These are phyloP conservation scores for Cataglyphis rosenhaueri DNA, from an alignment of 2,888 invertebrate species.

Conservation along the genomic window DNA sequence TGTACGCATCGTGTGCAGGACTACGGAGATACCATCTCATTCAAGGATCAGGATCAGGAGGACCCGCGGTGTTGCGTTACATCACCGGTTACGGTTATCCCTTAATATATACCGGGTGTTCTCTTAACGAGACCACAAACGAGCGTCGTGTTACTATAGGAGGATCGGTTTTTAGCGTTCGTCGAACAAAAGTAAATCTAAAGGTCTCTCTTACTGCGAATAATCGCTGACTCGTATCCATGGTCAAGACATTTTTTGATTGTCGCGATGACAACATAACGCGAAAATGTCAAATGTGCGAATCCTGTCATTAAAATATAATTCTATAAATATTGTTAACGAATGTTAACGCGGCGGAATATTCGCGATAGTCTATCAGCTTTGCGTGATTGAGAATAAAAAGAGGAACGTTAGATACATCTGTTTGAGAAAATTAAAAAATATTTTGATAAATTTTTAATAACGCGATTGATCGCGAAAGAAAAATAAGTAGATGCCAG, in stretches of 20 bases:
- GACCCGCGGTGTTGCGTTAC: slow-evolving; percentile 82
- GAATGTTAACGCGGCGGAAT: not conserved
- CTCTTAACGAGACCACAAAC: slow-evolving; percentile 82
- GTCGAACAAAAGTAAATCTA: slow-evolving; percentile 40
- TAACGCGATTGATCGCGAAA: not conserved
- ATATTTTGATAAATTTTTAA: slow-evolving; percentile 40
- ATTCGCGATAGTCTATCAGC: not conserved
- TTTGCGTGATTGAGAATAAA: not conserved
- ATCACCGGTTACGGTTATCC: slow-evolving; percentile 82
- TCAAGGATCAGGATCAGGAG: slow-evolving; percentile 82
- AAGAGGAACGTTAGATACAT: not conserved
- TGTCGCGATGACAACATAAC: not conserved
- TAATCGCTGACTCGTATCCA: not conserved
- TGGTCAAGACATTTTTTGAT: not conserved
- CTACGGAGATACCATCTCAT: slow-evolving; percentile 80
- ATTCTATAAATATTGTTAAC: not conserved
- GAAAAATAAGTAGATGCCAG: not conserved
- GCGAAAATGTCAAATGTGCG: not conserved
- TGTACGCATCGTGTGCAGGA: slow-evolving; percentile 66
- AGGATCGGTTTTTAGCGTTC: slow-evolving; percentile 31
- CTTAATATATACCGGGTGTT: slow-evolving; percentile 81
- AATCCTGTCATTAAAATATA: slow-evolving; percentile 37
- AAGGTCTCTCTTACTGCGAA: not conserved
- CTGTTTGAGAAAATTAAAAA: not conserved
- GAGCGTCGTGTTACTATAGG: slow-evolving; percentile 79